Evolutionary conservation across 2,797 vertebrate genomes (phyloP).

Genomic region (Hirundo rustica): DNA sequence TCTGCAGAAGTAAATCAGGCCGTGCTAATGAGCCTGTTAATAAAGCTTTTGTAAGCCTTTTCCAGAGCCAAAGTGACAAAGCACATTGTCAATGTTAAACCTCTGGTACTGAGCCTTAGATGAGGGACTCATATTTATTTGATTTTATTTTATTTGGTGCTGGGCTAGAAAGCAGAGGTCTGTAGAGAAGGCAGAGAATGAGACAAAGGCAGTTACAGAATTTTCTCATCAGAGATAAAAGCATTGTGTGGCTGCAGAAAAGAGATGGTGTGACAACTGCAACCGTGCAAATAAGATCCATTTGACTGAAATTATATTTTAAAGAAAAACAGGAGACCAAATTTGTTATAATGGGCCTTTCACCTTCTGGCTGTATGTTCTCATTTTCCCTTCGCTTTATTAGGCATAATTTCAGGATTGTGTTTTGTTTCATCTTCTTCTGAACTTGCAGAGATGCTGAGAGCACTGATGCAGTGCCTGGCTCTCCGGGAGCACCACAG

Average conservation of each 20-base stretch:
- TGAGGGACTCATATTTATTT: conserved; percentile 13
- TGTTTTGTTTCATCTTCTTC: conserved; percentile 2
- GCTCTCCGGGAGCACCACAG: background rate
- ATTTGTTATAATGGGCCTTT: conserved; percentile 42
- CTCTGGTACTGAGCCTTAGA: conserved; percentile 10
- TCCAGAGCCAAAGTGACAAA: conserved; percentile 67
- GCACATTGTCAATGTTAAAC: conserved; percentile 39
- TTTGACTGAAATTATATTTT: conserved; percentile 54
- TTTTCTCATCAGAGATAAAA: conserved; percentile 52
- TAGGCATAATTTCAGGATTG: conserved; percentile 39
- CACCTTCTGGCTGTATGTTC: conserved; percentile 28
- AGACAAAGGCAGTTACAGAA: conserved; percentile 38
- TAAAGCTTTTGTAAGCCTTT: conserved; percentile 74
- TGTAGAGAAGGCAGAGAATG: conserved; percentile 10
- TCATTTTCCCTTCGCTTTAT: conserved; percentile 9
- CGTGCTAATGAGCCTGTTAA: conserved; percentile 77
- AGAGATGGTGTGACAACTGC: conserved; percentile 41
- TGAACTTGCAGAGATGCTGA: background rate
- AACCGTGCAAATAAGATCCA: conserved; percentile 33
- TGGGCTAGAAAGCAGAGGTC: conserved; percentile 17
- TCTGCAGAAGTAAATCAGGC: conserved; percentile 75
- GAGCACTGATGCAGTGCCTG: accelerated
- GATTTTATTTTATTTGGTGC: background rate
- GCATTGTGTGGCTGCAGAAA: background rate
- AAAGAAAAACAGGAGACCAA: conserved; percentile 38